Evolutionary conservation across 2,888 invertebrate species (phyloP), one percentile per base, ranked within the genome.

Genomic region (Daptonema setosum): DNA sequence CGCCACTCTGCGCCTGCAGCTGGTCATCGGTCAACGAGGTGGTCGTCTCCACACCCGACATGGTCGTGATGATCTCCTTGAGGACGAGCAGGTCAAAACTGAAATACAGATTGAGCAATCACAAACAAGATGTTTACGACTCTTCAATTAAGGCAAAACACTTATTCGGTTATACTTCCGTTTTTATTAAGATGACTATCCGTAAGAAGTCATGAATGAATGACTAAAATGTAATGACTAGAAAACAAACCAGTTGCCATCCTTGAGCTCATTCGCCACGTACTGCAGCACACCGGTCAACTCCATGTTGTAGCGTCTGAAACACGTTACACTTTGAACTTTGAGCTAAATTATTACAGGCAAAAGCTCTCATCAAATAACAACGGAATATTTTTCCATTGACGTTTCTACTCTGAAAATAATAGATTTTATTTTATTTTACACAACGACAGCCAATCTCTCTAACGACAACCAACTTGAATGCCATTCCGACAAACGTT

Each of bases 31-130:
- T 97, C 78, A 93, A 83, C 74, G 91, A 91, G 71, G 91, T 90
- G 0, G 84, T 83, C 0, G 91, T 83, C 74, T 99, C 97, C 56
- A 97, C 87, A 1, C 97, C 97, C 1, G 91, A 87, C 95, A 99
- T 97, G 77, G 93, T 95, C 74, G 91, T 88, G 50, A 99, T 87
- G 63, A 99, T 85, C 76, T 97, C 95, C 71, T 93, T 87, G 56
- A 97, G 76, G 63, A 97, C 83, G 30, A 95, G 75, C 65, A 78
- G 65, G 64, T 79, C 78, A 64, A 90, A 77, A 75, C 93, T 91
- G 76, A 82, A 81, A n/a, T n/a, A n/a, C n/a, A n/a, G n/a, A n/a
- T n/a, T n/a, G n/a, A n/a, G n/a, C n/a, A n/a, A n/a, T n/a, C n/a
- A n/a, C n/a, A n/a, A n/a, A n/a, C n/a, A n/a, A n/a, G n/a, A n/a